Evolutionary conservation across 2,797 vertebrate species (phyloP), one percentile per base, ranked within the genome.

Genomic region (Brachyalestes nurse): DNA sequence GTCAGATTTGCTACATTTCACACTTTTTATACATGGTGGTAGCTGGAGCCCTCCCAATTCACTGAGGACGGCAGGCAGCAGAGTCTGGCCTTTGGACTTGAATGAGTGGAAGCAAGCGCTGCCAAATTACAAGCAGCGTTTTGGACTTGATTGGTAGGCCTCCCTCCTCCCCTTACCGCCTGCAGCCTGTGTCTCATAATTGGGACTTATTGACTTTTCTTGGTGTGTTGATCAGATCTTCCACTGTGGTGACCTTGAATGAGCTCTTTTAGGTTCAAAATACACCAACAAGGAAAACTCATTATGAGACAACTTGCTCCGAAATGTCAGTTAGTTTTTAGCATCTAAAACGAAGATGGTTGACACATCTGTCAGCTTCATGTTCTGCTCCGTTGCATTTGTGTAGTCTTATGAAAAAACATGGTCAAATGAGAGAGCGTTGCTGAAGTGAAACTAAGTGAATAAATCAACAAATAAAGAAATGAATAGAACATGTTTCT

Each of bases 1-100:
- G 38, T 71, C 5, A 67, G 67, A 67, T 61, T 67, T 25, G 58
- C 57, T 70, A n/a, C n/a, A 72, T 69, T 69, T 72, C 21, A 57
- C 60, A 42, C 21, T 45, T 78, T 83, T 58, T 61, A 34, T 34
- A 62, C n/a, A 75, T 66, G 61, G 21, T 58, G 16, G 8, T 23
- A n/a, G 28, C 34, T 65, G 62, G 62, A 40, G 62, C 34, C 34
- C 38, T 65, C 61, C 25, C 62, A 65, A 40, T 40, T 65, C 28
- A 19, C 34, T 40, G 34, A 40, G 61, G 61, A 64, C 17, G 28
- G 28, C 5, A 40, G 34, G 17, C 62, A 40, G 34, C 34, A 65
- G 14, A 19, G 5, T 40, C 34, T 65, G 61, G 28, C 61, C 61
- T 38, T 64, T 65, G 34, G 62, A 40, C 62, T 19, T 64, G 28